These are phyloP conservation scores for Parambassis ranga DNA, from an alignment of 2,797 vertebrate genomes.

Conservation along the genomic window DNA sequence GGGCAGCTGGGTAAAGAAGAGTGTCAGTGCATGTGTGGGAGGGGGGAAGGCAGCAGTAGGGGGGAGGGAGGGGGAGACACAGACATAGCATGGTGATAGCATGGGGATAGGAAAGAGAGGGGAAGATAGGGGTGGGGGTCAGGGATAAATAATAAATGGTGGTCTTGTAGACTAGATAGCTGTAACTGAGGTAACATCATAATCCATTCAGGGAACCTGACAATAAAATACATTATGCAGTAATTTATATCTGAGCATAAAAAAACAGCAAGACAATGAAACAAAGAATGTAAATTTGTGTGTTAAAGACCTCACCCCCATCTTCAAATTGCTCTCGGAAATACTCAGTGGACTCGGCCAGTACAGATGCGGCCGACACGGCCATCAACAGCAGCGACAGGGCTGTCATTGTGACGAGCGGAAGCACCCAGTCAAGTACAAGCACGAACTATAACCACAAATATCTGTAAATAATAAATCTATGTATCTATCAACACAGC, in stretches of 20 bases:
- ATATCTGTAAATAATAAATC: not conserved
- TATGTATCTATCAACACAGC: not conserved
- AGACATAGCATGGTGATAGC: conserved; percentile 22
- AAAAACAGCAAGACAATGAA: not conserved
- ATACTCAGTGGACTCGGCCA: conserved; percentile 79
- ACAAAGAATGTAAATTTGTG: not conserved
- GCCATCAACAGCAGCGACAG: conserved; percentile 74
- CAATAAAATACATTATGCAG: not conserved
- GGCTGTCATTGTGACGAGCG: conserved; percentile 65
- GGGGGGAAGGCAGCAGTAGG: not conserved
- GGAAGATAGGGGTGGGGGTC: not conserved
- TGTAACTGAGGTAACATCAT: not conserved
- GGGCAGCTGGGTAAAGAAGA: conserved; percentile 7
- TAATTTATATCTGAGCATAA: not conserved
- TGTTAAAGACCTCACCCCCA: conserved; percentile 77
- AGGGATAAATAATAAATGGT: conserved; percentile 26
- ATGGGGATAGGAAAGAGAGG: not conserved
- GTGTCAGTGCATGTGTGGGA: conserved; percentile 12
- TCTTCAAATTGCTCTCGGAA: conserved; percentile 88
- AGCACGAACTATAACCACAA: not conserved
- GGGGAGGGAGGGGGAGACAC: conserved; percentile 24
- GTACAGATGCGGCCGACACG: conserved; percentile 68
- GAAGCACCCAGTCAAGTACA: not conserved
- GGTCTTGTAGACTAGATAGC: not conserved
- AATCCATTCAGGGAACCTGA: not conserved